phyloP scores from a whole-genome alignment of 2,797 vertebrate genomes.

The Smutsia temminckii region DNA sequence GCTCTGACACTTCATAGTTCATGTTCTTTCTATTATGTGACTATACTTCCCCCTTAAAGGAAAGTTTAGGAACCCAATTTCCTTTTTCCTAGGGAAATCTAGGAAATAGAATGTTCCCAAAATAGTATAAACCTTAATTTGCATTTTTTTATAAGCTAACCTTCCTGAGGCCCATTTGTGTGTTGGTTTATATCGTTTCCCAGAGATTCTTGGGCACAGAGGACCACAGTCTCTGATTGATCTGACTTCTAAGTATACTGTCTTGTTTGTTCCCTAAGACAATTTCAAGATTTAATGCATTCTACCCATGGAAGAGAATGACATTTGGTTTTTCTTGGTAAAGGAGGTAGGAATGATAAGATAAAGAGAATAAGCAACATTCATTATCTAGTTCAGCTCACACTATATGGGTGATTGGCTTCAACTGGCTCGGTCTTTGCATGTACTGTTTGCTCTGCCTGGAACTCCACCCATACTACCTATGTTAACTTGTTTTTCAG shows the following conservation, averaged over 20 bases:
- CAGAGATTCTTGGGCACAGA: neutral
- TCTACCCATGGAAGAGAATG: neutral
- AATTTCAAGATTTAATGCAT: neutral
- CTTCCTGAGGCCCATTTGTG: neutral
- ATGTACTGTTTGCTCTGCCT: neutral
- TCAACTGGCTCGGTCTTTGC: neutral
- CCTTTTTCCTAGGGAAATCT: neutral
- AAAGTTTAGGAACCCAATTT: neutral
- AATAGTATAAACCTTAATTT: neutral
- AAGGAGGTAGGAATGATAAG: neutral
- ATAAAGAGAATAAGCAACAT: neutral
- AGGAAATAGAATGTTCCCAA: neutral
- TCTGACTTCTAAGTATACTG: neutral
- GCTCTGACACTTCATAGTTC: neutral
- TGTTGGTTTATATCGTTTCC: neutral
- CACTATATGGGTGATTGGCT: neutral
- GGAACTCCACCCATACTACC: neutral
- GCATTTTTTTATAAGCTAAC: neutral
- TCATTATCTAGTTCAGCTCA: neutral
- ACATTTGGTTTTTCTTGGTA: neutral
- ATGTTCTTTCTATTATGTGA: neutral
- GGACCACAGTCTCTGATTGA: neutral
- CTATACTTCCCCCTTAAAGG: neutral
- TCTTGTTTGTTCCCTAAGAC: neutral
- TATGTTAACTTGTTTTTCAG: conserved; percentile 24